Evolutionary conservation across 2,113 vertebrate genomes (phyloP).

Genomic region (Planiliza haematocheilus): DNA sequence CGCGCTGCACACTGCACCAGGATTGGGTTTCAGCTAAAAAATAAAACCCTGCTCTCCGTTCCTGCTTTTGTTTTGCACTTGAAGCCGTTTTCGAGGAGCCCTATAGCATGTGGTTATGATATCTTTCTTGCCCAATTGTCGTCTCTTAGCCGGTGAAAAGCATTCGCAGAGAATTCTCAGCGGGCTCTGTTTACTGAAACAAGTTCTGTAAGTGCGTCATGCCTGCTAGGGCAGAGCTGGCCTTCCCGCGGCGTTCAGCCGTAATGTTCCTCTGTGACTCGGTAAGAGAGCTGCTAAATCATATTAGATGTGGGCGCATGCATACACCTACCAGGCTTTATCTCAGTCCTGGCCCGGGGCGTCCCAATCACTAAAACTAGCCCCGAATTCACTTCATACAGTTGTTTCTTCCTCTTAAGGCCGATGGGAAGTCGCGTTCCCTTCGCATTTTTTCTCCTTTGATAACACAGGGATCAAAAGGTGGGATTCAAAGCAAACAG

Average conservation of each 20-base stretch:
- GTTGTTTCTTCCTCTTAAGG: slow-evolving; percentile 11
- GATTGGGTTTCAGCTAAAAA: neutral
- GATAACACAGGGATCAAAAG: slow-evolving; percentile 17
- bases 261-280: slow-evolving; percentile 23
- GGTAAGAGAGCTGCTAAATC: slow-evolving; percentile 34
- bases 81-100: neutral
- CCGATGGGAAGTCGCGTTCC: slow-evolving; percentile 22
- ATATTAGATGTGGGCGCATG: slow-evolving; percentile 33
- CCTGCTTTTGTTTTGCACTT: neutral
- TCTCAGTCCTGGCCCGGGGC: slow-evolving; percentile 15
- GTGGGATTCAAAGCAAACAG: slow-evolving; percentile 20
- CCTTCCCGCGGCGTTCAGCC: slow-evolving; percentile 10
- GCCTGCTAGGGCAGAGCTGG: slow-evolving; percentile 2
- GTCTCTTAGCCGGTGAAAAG: neutral
- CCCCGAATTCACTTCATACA: neutral
- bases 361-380: slow-evolving; percentile 9
- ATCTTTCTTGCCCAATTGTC: neutral
- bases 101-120: neutral
- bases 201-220: slow-evolving; percentile 11
- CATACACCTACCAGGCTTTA: neutral
- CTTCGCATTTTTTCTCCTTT: neutral
- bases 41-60: neutral
- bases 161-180: slow-evolving; percentile 3
- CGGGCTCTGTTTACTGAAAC: slow-evolving; percentile 35
- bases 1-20: too few relatives aligned